These are phyloP conservation scores for Dicycla oo DNA, from an alignment of 2,888 invertebrate genomes.

Conservation along the genomic window DNA sequence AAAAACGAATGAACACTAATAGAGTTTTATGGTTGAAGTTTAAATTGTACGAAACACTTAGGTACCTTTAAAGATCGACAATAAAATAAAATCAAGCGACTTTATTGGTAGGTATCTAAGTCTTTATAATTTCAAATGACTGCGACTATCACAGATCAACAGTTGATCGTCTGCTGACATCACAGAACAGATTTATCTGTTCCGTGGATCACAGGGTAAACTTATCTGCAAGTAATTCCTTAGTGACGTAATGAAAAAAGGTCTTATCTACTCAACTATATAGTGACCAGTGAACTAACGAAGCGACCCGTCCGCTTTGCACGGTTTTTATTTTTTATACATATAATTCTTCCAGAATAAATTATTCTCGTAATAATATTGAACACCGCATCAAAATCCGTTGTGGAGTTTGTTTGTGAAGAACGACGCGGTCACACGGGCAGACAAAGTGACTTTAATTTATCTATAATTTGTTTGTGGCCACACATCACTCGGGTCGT, in stretches of 20 bases:
- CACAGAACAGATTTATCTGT: too few species aligned
- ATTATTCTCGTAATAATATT: too few species aligned
- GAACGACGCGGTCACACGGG: background rate
- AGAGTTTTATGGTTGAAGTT: constrained; percentile 32
- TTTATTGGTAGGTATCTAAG: too few species aligned
- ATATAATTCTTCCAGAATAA: background rate
- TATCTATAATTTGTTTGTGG: too few species aligned
- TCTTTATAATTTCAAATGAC: background rate
- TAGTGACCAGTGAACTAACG: background rate
- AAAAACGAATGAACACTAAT: constrained; percentile 33
- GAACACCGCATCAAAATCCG: background rate
- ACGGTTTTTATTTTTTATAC: background rate
- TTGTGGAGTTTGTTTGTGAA: background rate
- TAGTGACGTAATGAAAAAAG: background rate
- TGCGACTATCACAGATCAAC: background rate
- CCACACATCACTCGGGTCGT: too few species aligned
- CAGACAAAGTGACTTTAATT: background rate
- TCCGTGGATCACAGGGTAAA: constrained; percentile 12
- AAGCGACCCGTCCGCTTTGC: background rate
- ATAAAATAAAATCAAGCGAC: too few species aligned
- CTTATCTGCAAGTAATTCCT: constrained; percentile 13
- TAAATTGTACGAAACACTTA: background rate
- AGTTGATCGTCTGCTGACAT: constrained; percentile 14
- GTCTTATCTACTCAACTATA: background rate
- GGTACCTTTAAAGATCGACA: background rate